These are phyloP conservation scores for Cephus nigrinus DNA, from an alignment of 2,888 invertebrate species.

Conservation along the genomic window DNA sequence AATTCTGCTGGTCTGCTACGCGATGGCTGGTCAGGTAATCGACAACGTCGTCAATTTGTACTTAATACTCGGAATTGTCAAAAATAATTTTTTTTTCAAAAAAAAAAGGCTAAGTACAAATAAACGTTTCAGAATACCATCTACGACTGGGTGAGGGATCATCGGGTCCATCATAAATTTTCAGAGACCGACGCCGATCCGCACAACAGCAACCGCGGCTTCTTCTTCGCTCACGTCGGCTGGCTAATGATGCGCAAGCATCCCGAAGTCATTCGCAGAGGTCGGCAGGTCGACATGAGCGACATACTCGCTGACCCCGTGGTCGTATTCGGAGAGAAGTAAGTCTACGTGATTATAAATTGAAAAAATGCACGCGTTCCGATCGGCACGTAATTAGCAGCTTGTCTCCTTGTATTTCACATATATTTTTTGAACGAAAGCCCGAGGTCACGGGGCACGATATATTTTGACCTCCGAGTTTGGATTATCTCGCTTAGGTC, in stretches of 20 bases:
- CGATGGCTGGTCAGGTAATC: conserved; percentile 76
- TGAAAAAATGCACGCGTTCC: neutral
- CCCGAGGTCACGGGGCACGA: neutral
- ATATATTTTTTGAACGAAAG: neutral
- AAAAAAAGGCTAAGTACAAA: neutral
- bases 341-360: conserved; percentile 41
- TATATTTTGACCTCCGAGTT: neutral
- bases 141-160: conserved; percentile 81
- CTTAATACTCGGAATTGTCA: conserved; percentile 31
- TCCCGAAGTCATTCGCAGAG: conserved; percentile 82
- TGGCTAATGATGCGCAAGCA: conserved; percentile 94
- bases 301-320: conserved; percentile 84
- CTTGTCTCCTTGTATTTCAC: neutral
- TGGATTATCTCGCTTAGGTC: neutral
- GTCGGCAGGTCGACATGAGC: conserved; percentile 81
- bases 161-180: conserved; percentile 80
- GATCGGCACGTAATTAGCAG: neutral
- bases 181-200: conserved; percentile 85
- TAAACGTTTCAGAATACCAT: conserved; percentile 71
- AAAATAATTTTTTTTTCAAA: neutral
- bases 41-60: neutral
- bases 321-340: conserved; percentile 81
- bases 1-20: conserved; percentile 72
- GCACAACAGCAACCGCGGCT: conserved; percentile 83
- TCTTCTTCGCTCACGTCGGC: conserved; percentile 93